These are phyloP conservation scores for Pholis gunnellus DNA, from an alignment of 2,113 vertebrate species.

Conservation along the genomic window DNA sequence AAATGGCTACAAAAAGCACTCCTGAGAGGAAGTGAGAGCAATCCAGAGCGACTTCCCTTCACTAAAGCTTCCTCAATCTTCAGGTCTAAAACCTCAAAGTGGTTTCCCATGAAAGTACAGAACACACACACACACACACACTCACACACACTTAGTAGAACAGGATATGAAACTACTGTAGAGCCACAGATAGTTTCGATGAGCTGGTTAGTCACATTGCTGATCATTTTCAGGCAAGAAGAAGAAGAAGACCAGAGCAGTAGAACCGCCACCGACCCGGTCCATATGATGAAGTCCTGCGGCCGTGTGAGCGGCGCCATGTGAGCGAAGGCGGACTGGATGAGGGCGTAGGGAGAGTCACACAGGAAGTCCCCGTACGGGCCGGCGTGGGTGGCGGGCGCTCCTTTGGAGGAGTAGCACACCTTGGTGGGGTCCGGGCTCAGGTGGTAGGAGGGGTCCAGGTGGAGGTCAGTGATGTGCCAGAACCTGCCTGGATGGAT, in stretches of 20 bases:
- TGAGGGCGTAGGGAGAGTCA: conserved; percentile 94
- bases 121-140: background rate
- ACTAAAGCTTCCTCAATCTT: background rate
- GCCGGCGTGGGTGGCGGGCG: conserved; percentile 87
- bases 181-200: background rate
- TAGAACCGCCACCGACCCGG: conserved; percentile 84
- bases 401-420: conserved; percentile 94
- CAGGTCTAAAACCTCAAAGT: background rate
- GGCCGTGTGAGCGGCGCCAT: conserved; percentile 86
- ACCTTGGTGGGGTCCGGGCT: conserved; percentile 90
- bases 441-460: conserved; percentile 93
- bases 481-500: conserved; percentile 89
- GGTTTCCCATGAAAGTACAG: background rate
- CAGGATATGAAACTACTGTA: conserved; percentile 26
- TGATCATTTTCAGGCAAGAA: background rate
- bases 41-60: background rate
- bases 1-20: background rate
- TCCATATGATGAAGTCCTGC: conserved; percentile 96
- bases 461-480: conserved; percentile 96
- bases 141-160: conserved; percentile 4
- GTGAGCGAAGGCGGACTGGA: conserved; percentile 91
- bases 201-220: background rate
- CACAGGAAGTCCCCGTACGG: conserved; percentile 92
- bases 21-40: background rate
- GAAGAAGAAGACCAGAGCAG: background rate